Conservation (phyloP, 2,888 invertebrate genomes). For the Altica lythri region DNA sequence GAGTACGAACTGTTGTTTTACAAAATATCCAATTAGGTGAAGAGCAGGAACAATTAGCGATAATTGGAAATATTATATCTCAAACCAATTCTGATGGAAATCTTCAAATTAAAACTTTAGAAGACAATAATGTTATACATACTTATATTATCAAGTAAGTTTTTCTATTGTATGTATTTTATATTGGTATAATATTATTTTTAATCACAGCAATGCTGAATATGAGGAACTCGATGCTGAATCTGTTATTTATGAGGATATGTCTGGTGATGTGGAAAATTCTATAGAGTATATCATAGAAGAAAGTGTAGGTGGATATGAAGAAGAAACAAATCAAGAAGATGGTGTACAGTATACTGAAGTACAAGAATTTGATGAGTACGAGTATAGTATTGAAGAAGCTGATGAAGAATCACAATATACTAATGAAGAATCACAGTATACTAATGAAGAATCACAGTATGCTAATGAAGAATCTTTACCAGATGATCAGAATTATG, state of each 20-base stretch:
- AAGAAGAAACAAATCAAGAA: not conserved
- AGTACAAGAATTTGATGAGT: conserved; percentile 18
- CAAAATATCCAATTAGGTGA: conserved; percentile 39
- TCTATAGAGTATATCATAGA: conserved; percentile 40
- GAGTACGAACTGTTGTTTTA: conserved; percentile 39
- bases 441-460: conserved; percentile 10
- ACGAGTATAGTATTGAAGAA: conserved; percentile 15
- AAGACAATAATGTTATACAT: conserved; percentile 37
- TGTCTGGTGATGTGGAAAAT: conserved; percentile 33
- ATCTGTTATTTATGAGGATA: conserved; percentile 36
- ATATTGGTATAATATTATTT: not conserved
- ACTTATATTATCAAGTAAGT: conserved; percentile 45
- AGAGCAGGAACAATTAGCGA: conserved; percentile 35
- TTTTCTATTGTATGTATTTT: too few relatives aligned
- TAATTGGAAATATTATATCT: conserved; percentile 41
- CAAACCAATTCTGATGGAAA: conserved; percentile 46
- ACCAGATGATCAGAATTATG: conserved; percentile 12
- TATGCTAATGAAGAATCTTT: not conserved
- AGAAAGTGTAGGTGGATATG: conserved; percentile 24
- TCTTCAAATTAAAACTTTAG: conserved; percentile 40
- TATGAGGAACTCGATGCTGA: conserved; percentile 34
- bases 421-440: conserved; percentile 10
- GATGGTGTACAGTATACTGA: not conserved
- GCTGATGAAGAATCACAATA: conserved; percentile 6
- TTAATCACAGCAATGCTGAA: conserved; percentile 33